Evolutionary conservation across 2,888 invertebrate species (phyloP).

Genomic region (Hydraecia micacea): DNA sequence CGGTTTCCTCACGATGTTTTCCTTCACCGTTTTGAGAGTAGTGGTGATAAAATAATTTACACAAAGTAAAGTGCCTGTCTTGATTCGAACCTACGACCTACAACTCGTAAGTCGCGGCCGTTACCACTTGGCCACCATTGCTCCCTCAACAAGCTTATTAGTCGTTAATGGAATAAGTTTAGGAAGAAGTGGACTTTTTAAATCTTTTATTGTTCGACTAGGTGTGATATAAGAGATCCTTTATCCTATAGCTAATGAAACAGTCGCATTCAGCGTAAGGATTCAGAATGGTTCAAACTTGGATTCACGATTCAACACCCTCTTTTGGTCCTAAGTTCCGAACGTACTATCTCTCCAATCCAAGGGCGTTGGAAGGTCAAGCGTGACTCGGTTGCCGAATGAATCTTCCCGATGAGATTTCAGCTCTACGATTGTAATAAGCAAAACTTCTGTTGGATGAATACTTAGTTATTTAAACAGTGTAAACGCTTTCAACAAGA

Average conservation of each 20-base stretch:
- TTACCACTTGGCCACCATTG: too few species aligned
- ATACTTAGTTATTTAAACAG: neutral
- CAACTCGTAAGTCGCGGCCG: too few species aligned
- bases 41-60: too few species aligned
- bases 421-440: neutral
- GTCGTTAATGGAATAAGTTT: neutral
- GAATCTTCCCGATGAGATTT: slow-evolving; percentile 6
- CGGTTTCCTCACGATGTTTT: too few species aligned
- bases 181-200: too few species aligned
- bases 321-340: slow-evolving; percentile 15
- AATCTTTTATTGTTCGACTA: neutral
- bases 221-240: neutral
- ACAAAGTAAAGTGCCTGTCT: too few species aligned
- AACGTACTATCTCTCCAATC: neutral
- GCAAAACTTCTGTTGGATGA: neutral
- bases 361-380: slow-evolving; percentile 43
- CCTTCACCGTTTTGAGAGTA: too few species aligned
- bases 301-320: slow-evolving; percentile 8
- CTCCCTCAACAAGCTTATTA: neutral
- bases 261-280: neutral
- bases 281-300: neutral
- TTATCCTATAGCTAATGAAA: neutral
- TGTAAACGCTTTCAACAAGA: slow-evolving; percentile 5
- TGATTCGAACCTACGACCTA: too few species aligned
- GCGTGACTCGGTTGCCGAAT: slow-evolving; percentile 35